These are phyloP conservation scores for Heliopora coerulea DNA, from an alignment of 92 coral and sea anemone species.

Conservation along the genomic window DNA sequence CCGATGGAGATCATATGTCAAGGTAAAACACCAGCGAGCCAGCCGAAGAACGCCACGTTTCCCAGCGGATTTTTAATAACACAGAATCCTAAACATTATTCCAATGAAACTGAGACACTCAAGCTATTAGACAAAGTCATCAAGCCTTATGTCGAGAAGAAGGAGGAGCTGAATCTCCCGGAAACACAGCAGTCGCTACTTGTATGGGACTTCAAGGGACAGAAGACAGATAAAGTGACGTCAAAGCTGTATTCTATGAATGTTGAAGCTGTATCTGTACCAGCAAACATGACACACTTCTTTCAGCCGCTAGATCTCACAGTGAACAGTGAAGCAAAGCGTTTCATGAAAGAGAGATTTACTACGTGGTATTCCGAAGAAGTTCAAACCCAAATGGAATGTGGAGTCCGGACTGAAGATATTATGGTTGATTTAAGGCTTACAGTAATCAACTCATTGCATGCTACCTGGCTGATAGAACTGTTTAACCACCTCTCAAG, in stretches of 20 bases:
- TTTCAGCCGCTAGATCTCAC: constrained; percentile 48
- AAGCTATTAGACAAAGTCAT: constrained; percentile 49
- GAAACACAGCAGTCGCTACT: constrained; percentile 53
- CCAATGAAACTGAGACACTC: constrained; percentile 58
- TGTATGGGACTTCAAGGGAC: constrained; percentile 60
- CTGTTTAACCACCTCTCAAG: constrained; percentile 7
- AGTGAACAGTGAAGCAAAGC: too few species aligned
- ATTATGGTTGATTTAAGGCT: background rate
- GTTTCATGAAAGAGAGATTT: too few species aligned
- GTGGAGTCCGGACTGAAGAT: constrained; percentile 6
- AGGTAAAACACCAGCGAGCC: constrained; percentile 52
- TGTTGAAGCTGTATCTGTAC: constrained; percentile 34
- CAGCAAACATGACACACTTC: constrained; percentile 42
- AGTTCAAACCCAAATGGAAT: constrained; percentile 26
- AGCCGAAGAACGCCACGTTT: constrained; percentile 47
- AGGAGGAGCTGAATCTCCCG: constrained; percentile 57
- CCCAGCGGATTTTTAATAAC: constrained; percentile 57
- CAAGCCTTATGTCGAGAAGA: constrained; percentile 51
- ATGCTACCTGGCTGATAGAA: background rate
- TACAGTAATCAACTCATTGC: too few species aligned
- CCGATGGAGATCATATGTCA: constrained; percentile 51
- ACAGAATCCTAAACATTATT: constrained; percentile 58
- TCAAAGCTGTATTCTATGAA: constrained; percentile 48
- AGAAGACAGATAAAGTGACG: constrained; percentile 53
- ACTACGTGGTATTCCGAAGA: constrained; percentile 3